phyloP scores from a whole-genome alignment of 2,113 vertebrate genomes.

The Campylomormyrus numenius region DNA sequence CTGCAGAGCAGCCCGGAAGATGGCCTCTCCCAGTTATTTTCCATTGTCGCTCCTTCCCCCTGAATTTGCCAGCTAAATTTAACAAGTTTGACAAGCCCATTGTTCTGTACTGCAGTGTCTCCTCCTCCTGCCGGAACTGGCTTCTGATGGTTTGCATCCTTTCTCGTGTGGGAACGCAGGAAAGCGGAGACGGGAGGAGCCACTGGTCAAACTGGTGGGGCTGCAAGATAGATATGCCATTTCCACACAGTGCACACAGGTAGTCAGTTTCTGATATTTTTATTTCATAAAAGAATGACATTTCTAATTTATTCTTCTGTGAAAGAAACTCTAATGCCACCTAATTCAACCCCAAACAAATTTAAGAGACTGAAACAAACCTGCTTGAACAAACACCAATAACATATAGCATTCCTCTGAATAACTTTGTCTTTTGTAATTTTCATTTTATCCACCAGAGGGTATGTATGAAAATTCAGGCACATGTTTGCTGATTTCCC shows the following conservation, averaged over 20 bases:
- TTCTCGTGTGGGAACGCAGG: background rate
- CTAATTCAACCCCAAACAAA: background rate
- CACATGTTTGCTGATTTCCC: background rate
- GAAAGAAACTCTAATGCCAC: background rate
- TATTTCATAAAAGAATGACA: background rate
- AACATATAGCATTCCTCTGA: background rate
- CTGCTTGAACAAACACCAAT: background rate
- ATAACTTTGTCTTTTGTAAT: slow-evolving; percentile 18
- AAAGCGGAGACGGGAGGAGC: background rate
- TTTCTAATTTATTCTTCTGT: background rate
- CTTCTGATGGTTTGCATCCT: background rate
- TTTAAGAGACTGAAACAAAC: background rate
- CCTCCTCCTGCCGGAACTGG: background rate
- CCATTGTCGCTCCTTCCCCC: background rate
- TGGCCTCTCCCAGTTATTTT: background rate
- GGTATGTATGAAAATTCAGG: slow-evolving; percentile 30
- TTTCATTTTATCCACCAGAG: slow-evolving; percentile 42
- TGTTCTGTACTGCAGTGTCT: slow-evolving; percentile 2
- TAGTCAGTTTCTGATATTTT: background rate
- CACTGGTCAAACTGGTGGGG: background rate
- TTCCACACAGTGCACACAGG: background rate
- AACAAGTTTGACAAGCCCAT: slow-evolving; percentile 10
- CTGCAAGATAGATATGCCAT: background rate
- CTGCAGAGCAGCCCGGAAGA: background rate
- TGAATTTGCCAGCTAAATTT: slow-evolving; percentile 12